phyloP scores from a whole-genome alignment of 2,797 vertebrate genomes.

The Gymnopithys bicolor region DNA sequence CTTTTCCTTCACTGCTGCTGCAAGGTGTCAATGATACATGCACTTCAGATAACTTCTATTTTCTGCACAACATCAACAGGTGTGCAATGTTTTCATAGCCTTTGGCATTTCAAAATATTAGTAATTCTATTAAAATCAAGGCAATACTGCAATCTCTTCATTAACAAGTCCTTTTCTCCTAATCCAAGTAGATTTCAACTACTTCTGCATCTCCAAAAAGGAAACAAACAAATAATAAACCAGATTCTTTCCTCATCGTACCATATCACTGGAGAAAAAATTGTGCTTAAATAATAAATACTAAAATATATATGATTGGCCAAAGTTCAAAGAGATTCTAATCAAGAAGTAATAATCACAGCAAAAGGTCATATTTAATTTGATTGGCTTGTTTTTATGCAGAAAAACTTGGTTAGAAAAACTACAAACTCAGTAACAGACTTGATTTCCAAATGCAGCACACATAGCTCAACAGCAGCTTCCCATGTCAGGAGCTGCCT shows the following conservation, averaged over 20 bases:
- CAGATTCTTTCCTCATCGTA: background rate
- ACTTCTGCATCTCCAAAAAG: background rate
- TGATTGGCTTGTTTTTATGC: constrained; percentile 43
- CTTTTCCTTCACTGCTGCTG: background rate
- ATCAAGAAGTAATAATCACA: constrained; percentile 49
- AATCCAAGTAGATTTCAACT: background rate
- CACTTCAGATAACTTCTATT: background rate
- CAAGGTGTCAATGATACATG: background rate
- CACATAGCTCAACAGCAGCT: background rate
- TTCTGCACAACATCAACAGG: background rate
- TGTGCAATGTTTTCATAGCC: background rate
- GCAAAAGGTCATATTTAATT: constrained; percentile 49
- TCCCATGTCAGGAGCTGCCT: background rate
- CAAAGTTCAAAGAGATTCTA: constrained; percentile 40
- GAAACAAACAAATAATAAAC: background rate
- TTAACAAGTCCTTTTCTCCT: background rate
- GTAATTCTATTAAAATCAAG: background rate
- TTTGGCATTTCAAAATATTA: background rate
- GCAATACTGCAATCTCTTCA: background rate
- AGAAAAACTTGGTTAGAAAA: constrained; percentile 30
- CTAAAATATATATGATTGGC: constrained; percentile 7
- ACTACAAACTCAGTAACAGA: background rate
- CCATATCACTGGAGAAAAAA: background rate
- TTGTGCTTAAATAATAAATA: background rate
- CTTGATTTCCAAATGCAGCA: background rate